Conservation (phyloP, 2,888 invertebrate genomes). For the Drosophila hamatofila region DNA sequence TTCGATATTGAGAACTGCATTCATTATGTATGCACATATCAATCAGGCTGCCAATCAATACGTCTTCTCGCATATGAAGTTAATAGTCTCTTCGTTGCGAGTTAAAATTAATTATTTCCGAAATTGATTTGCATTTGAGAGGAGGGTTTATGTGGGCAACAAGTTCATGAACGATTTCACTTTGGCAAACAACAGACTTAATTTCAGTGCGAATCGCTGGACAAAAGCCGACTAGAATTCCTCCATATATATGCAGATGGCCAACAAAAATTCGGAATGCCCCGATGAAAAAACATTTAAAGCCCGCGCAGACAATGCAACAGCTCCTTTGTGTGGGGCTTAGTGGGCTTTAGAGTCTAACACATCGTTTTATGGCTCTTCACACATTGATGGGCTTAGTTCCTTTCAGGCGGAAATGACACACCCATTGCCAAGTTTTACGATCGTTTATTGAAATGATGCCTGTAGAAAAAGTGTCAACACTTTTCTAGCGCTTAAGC, state of each 20-base stretch:
- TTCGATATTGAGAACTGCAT: background rate
- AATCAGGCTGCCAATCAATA: conserved; percentile 12
- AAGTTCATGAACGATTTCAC: conserved; percentile 61
- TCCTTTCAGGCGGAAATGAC: conserved; percentile 70
- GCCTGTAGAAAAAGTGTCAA: conserved; percentile 69
- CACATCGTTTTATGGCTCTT: conserved; percentile 55
- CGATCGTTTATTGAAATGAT: conserved; percentile 71
- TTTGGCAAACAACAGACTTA: conserved; percentile 25
- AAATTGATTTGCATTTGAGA: conserved; percentile 27
- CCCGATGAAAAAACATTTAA: conserved; percentile 16
- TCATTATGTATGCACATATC: conserved; percentile 5
- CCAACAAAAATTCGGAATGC: conserved; percentile 8
- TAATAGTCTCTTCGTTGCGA: background rate
- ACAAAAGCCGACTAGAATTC: conserved; percentile 24
- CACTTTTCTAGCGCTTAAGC: conserved; percentile 63
- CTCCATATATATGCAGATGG: background rate
- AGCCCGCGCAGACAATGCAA: conserved; percentile 38
- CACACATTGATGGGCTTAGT: conserved; percentile 26
- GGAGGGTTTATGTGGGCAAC: conserved; percentile 20
- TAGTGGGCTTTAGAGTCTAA: conserved; percentile 42
- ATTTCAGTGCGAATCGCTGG: conserved; percentile 40
- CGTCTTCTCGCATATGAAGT: background rate
- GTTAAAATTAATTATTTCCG: conserved; percentile 16
- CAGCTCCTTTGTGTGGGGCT: conserved; percentile 49
- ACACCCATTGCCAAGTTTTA: conserved; percentile 59